These are phyloP conservation scores for Borostomias antarcticus DNA, from an alignment of 2,797 vertebrate species.

Conservation along the genomic window DNA sequence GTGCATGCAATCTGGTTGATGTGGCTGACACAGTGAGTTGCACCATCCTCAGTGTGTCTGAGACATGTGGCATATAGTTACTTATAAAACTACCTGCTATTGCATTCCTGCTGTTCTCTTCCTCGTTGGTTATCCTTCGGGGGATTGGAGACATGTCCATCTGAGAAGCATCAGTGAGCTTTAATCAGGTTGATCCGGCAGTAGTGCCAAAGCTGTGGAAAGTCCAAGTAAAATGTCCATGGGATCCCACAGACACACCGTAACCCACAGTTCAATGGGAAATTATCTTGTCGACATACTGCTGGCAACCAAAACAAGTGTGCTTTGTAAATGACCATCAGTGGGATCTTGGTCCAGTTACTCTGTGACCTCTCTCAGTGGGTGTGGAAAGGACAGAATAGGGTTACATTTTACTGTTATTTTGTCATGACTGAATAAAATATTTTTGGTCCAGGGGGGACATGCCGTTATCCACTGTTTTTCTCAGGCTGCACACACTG, in stretches of 20 bases:
- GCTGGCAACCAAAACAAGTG: slow-evolving; percentile 59
- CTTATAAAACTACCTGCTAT: background rate
- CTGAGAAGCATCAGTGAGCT: slow-evolving; percentile 16
- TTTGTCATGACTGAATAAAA: slow-evolving; percentile 55
- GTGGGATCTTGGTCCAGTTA: slow-evolving; percentile 42
- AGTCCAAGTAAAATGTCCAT: slow-evolving; percentile 37
- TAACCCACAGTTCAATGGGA: slow-evolving; percentile 37
- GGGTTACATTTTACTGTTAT: slow-evolving; percentile 49
- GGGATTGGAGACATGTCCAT: slow-evolving; percentile 17
- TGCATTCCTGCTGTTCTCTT: no score
- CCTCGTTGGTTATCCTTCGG: slow-evolving; percentile 19
- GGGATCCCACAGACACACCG: slow-evolving; percentile 44
- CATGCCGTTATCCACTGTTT: slow-evolving; percentile 24
- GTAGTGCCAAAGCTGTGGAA: slow-evolving; percentile 20
- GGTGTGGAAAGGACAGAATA: slow-evolving; percentile 32
- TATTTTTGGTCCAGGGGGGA: slow-evolving; percentile 50
- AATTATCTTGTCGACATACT: slow-evolving; percentile 27
- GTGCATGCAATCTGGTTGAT: slow-evolving; percentile 36
- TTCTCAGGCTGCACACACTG: slow-evolving; percentile 51
- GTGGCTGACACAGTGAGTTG: background rate
- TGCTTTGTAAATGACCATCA: slow-evolving; percentile 40
- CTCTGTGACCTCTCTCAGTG: slow-evolving; percentile 42
- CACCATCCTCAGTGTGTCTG: background rate
- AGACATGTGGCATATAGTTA: background rate
- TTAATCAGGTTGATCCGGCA: slow-evolving; percentile 10